Conservation (phyloP, 2,113 vertebrate genomes). For the Eupsittula cactorum region DNA sequence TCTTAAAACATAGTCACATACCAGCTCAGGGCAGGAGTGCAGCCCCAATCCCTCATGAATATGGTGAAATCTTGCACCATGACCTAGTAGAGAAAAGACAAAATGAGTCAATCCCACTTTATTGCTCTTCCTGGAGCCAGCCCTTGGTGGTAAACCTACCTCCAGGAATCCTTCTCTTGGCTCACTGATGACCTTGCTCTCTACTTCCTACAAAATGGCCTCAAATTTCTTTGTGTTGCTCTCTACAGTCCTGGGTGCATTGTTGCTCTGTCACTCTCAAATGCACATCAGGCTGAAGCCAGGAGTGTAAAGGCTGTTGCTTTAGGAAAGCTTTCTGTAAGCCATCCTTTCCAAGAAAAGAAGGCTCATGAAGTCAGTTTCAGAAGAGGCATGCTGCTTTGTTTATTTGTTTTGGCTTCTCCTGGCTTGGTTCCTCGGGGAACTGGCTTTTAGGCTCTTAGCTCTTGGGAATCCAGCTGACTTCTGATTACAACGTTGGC, state of each 20-base stretch:
- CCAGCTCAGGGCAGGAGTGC: fast-evolving
- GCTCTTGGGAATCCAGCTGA: not conserved
- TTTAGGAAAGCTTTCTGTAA: not conserved
- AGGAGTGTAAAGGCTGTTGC: not conserved
- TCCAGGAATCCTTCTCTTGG: not conserved
- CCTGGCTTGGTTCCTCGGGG: not conserved
- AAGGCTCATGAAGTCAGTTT: not conserved
- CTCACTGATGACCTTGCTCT: not conserved
- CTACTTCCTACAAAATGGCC: not conserved
- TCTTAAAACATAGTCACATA: not conserved
- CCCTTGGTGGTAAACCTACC: not conserved
- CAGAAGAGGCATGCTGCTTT: not conserved
- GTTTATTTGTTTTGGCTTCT: not conserved
- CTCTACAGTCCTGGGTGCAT: not conserved
- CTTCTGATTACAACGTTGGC: not conserved
- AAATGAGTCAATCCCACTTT: not conserved
- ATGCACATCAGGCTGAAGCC: not conserved
- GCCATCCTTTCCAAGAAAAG: not conserved
- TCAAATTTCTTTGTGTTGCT: not conserved
- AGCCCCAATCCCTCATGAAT: not conserved
- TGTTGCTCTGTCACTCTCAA: not conserved
- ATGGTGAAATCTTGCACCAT: not conserved
- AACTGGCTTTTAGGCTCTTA: not conserved
- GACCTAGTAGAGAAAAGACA: not conserved
- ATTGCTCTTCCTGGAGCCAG: not conserved